A percentile compares a stretch with the other conserved stretches of the same genome.
These are phyloP conservation scores for Diorhabda sublineata DNA, from an alignment of 1,140 invertebrate genomes.

Conservation along the genomic window DNA sequence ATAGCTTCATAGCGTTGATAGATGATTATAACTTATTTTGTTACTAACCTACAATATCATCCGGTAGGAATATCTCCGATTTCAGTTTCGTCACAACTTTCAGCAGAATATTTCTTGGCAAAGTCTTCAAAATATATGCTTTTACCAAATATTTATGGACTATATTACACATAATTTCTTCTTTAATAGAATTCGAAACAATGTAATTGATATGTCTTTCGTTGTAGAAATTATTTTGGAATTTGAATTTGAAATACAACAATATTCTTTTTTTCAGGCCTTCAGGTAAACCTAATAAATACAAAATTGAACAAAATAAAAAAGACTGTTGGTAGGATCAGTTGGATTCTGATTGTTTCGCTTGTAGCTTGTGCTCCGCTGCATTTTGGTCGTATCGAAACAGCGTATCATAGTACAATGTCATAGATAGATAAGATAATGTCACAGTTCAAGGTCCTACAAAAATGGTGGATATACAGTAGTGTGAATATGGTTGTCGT, in stretches of 20 bases:
- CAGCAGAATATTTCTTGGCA: constrained; percentile 30
- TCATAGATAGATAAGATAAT: too few species aligned
- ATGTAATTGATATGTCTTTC: constrained; percentile 1
- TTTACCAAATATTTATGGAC: constrained; percentile 31
- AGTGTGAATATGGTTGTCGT: too few species aligned
- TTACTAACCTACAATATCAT: constrained; percentile 41
- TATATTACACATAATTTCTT: constrained; percentile 36
- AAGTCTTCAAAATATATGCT: constrained; percentile 32
- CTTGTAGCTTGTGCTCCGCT: too few species aligned
- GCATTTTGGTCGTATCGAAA: too few species aligned
- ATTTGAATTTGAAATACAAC: not conserved
- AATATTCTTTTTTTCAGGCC: not conserved
- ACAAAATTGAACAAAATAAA: too few species aligned
- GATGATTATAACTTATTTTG: too few species aligned
- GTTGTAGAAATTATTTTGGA: not conserved
- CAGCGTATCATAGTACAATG: too few species aligned
- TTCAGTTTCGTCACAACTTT: constrained; percentile 30
- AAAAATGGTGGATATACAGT: too few species aligned
- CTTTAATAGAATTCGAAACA: not conserved
- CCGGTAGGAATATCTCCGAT: constrained; percentile 35
- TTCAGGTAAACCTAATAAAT: not conserved
- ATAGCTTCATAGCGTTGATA: too few species aligned
- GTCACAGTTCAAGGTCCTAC: too few species aligned
- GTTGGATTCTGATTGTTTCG: too few species aligned
- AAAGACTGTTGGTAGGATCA: too few species aligned